Evolutionary conservation across 1,140 invertebrate genomes (phyloP).

Genomic region (Meloidogyne floridensis): DNA sequence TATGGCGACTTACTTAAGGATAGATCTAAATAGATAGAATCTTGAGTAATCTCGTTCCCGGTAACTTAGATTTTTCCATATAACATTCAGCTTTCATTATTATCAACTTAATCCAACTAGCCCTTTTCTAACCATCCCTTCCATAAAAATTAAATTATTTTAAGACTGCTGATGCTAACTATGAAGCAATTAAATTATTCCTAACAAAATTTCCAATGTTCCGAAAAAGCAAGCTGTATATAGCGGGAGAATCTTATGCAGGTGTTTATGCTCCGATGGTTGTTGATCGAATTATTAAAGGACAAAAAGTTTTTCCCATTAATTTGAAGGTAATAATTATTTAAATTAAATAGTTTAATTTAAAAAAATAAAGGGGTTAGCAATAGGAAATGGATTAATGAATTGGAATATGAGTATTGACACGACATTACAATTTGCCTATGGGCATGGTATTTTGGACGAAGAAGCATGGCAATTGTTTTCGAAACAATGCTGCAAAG

Average conservation of each 20-base stretch:
- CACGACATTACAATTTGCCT: constrained; percentile 45
- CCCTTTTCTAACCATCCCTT: too few species aligned
- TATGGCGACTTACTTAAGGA: too few species aligned
- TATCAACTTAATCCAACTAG: too few species aligned
- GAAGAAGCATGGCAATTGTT: constrained; percentile 54
- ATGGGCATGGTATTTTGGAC: constrained; percentile 56
- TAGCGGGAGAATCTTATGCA: constrained; percentile 68
- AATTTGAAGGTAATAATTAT: constrained; percentile 20
- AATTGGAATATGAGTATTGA: constrained; percentile 42
- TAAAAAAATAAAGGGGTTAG: constrained; percentile 7
- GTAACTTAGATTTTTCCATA: too few species aligned
- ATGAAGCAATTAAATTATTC: constrained; percentile 68
- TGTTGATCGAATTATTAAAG: constrained; percentile 64
- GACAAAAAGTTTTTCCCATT: constrained; percentile 3
- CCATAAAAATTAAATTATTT: not conserved
- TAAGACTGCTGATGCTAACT: constrained; percentile 67
- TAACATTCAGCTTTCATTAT: too few species aligned
- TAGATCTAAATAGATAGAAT: too few species aligned
- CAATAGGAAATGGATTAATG: constrained; percentile 32
- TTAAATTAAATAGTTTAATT: not conserved
- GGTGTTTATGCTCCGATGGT: constrained; percentile 68
- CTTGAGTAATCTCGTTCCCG: too few species aligned
- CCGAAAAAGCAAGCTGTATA: constrained; percentile 66
- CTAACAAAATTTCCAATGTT: constrained; percentile 70
- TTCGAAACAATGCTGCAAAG: constrained; percentile 48